Evolutionary conservation across 2,888 invertebrate species (phyloP).

Genomic region (Scaptomyza cyrtandrae): DNA sequence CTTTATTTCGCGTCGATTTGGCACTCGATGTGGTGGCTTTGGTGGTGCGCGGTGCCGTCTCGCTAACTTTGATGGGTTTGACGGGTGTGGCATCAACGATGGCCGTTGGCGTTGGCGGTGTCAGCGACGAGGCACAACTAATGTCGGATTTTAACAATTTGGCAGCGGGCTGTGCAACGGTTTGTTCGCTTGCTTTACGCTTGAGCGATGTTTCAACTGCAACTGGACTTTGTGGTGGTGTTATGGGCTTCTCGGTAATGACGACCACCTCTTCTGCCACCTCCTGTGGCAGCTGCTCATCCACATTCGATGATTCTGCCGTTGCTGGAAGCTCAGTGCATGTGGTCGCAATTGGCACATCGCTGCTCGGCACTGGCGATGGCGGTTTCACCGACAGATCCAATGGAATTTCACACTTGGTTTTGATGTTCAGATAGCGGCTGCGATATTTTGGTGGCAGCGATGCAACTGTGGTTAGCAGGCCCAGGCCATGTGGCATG

Average conservation of each 20-base stretch:
- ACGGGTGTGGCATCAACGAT: conserved; percentile 70
- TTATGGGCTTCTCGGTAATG: conserved; percentile 53
- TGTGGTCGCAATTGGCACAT: conserved; percentile 77
- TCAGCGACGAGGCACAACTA: conserved; percentile 32
- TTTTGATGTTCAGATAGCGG: conserved; percentile 83
- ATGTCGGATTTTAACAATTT: conserved; percentile 70
- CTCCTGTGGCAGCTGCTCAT: conserved; percentile 30
- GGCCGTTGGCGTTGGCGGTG: not conserved
- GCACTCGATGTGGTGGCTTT: conserved; percentile 68
- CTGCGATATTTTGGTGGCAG: conserved; percentile 84
- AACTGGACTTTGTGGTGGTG: conserved; percentile 84
- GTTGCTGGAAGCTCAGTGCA: conserved; percentile 70
- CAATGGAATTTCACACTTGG: conserved; percentile 86
- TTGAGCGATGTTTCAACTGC: conserved; percentile 60
- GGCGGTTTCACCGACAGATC: conserved; percentile 89
- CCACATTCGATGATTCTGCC: conserved; percentile 4
- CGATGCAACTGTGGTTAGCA: conserved; percentile 84
- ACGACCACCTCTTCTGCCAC: conserved; percentile 57
- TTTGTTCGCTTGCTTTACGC: conserved; percentile 58
- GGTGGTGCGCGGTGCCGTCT: conserved; percentile 79
- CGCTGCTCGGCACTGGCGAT: conserved; percentile 61
- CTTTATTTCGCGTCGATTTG: conserved; percentile 85
- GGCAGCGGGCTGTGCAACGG: conserved; percentile 59
- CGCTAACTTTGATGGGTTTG: conserved; percentile 74
- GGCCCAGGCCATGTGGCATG: conserved; percentile 82